A percentile compares a stretch with the other conserved stretches of the same genome.
Evolutionary conservation across 23 tunicate genomes (phyloP).

Genomic region (Oikopleura dioica): DNA sequence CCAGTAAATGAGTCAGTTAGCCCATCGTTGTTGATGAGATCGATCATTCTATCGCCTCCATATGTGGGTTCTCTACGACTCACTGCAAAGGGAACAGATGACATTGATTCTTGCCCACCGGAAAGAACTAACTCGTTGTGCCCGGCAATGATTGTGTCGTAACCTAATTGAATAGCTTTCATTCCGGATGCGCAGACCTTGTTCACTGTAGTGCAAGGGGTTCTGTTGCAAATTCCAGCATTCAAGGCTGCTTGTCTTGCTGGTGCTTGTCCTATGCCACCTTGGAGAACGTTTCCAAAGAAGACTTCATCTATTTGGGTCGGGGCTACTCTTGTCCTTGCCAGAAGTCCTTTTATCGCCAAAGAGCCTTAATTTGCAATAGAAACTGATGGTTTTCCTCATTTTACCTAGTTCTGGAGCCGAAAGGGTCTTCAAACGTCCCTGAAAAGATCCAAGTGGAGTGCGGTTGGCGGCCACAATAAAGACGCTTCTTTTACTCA

Average conservation of each 20-base stretch:
- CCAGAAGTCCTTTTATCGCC: too few relatives aligned
- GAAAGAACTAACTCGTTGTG: neutral
- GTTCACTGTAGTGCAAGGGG: neutral
- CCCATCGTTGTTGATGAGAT: slow-evolving; percentile 1
- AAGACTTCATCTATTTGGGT: neutral
- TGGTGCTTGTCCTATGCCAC: slow-evolving; percentile 3
- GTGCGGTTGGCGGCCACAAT: neutral
- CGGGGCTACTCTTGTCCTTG: neutral
- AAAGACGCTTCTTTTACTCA: neutral
- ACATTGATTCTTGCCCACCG: slow-evolving; percentile 7
- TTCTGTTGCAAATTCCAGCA: neutral
- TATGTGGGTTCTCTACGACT: neutral
- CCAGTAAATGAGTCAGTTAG: neutral
- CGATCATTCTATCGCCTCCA: neutral
- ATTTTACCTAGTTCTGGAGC: slow-evolving; percentile 3
- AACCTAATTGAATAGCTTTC: neutral
- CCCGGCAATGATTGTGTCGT: neutral
- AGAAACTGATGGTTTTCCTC: too few relatives aligned
- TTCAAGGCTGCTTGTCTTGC: slow-evolving; percentile 5
- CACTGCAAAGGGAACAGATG: neutral
- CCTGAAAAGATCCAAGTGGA: slow-evolving; percentile 1
- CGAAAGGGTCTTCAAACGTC: neutral
- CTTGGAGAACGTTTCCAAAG: slow-evolving; percentile 4
- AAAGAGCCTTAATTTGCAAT: too few relatives aligned
- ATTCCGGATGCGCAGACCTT: slow-evolving; percentile 10